Percentiles rank a stretch among this genome's conserved stretches.
These are phyloP conservation scores for Rostratula benghalensis DNA, from an alignment of 2,113 vertebrate genomes.

Conservation along the genomic window DNA sequence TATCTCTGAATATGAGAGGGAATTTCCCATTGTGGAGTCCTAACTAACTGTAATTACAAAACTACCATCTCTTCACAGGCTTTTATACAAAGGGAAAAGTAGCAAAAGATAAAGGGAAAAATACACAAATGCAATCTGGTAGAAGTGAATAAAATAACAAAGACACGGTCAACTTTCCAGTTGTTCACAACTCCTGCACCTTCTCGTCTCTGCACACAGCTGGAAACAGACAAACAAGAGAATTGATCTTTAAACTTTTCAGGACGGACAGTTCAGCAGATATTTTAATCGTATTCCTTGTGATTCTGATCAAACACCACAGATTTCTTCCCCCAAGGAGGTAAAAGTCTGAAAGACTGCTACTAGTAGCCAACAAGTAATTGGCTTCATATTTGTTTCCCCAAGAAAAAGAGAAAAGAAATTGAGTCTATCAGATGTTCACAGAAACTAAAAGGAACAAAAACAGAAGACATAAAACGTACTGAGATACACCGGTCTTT, in stretches of 20 bases:
- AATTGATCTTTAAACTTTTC: background rate
- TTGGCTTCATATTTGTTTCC: background rate
- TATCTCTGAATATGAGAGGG: background rate
- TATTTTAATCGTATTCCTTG: background rate
- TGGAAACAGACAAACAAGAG: background rate
- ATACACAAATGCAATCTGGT: background rate
- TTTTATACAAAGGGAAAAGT: background rate
- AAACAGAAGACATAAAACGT: background rate
- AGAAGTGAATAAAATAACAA: background rate
- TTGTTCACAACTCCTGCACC: background rate
- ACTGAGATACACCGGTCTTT: background rate
- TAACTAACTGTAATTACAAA: background rate
- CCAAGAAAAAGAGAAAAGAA: background rate
- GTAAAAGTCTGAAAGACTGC: background rate
- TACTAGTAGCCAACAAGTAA: background rate
- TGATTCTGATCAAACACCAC: background rate
- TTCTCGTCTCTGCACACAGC: background rate
- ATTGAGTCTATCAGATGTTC: background rate
- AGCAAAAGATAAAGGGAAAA: background rate
- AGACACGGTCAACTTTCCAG: background rate
- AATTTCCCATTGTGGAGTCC: background rate
- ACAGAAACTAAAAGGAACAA: background rate
- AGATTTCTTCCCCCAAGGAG: background rate
- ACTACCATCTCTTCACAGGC: background rate
- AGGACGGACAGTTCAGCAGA: background rate